Conservation (phyloP, 2,797 vertebrate genomes). For the Ispidina lecontei region DNA sequence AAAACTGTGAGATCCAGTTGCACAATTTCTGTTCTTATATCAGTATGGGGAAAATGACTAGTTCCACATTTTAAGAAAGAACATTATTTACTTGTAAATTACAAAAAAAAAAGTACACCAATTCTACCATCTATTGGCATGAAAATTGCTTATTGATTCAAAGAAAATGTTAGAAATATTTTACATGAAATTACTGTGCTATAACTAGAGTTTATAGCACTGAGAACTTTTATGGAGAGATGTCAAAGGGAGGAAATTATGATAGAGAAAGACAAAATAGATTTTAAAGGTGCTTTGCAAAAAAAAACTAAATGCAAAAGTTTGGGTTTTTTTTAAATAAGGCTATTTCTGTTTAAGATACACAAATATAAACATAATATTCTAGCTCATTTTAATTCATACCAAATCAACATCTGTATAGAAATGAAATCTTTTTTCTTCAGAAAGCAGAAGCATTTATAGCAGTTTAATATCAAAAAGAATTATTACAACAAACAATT, state of each 20-base stretch:
- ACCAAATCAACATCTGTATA: neutral
- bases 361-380: neutral
- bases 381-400: neutral
- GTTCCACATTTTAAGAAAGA: neutral
- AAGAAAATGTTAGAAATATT: slow-evolving; percentile 45
- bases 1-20: neutral
- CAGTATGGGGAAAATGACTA: neutral
- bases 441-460: neutral
- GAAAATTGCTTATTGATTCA: slow-evolving; percentile 47
- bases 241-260: slow-evolving; percentile 36
- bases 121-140: slow-evolving; percentile 20
- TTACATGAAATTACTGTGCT: slow-evolving; percentile 3
- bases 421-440: neutral
- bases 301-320: neutral
- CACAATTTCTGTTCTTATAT: neutral
- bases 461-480: neutral
- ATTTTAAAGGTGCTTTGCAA: neutral
- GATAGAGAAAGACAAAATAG: neutral
- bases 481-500: slow-evolving; percentile 10
- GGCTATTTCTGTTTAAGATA: slow-evolving; percentile 39
- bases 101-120: neutral
- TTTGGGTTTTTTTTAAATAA: neutral
- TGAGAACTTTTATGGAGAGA: slow-evolving; percentile 12
- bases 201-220: slow-evolving; percentile 37
- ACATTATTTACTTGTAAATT: slow-evolving; percentile 5